Conservation (phyloP, 1,140 invertebrate genomes). For the Portunus trituberculatus region DNA sequence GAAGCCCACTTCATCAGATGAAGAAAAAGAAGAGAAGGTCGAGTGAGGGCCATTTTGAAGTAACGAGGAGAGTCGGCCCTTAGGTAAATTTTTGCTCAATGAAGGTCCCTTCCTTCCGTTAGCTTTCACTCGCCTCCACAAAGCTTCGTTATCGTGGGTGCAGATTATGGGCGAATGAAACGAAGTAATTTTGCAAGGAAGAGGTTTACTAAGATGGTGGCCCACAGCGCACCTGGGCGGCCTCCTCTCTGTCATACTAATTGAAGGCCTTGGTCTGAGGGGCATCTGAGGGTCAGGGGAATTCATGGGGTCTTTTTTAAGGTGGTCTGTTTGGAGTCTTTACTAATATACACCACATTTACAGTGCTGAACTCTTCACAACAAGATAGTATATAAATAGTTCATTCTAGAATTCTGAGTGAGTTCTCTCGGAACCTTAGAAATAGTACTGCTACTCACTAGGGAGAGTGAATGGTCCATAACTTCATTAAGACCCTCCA, state of each 20-base stretch:
- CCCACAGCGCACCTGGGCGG: slow-evolving; percentile 28
- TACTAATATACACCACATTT: no score
- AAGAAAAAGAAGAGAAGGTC: no score
- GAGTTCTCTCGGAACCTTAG: no score
- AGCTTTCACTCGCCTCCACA: slow-evolving; percentile 18
- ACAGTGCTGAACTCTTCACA: no score
- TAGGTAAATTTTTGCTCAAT: slow-evolving; percentile 36
- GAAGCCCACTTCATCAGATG: not conserved
- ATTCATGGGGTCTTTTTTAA: not conserved
- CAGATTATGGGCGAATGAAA: no score
- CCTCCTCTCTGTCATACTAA: slow-evolving; percentile 41
- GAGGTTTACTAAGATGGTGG: not conserved
- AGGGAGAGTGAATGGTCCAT: no score
- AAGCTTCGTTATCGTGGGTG: not conserved
- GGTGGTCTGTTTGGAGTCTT: no score
- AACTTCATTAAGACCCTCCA: no score
- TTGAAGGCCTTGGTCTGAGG: slow-evolving; percentile 50
- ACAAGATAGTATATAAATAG: no score
- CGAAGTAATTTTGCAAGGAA: slow-evolving; percentile 32
- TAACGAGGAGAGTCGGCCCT: not conserved
- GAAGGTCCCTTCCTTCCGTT: slow-evolving; percentile 29
- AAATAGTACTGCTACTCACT: no score
- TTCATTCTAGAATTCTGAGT: no score
- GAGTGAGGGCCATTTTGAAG: not conserved
- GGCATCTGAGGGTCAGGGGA: not conserved